Evolutionary conservation across 2,797 vertebrate genomes (phyloP), one percentile per base, ranked within the genome.

Genomic region (Pangasius djambal): DNA sequence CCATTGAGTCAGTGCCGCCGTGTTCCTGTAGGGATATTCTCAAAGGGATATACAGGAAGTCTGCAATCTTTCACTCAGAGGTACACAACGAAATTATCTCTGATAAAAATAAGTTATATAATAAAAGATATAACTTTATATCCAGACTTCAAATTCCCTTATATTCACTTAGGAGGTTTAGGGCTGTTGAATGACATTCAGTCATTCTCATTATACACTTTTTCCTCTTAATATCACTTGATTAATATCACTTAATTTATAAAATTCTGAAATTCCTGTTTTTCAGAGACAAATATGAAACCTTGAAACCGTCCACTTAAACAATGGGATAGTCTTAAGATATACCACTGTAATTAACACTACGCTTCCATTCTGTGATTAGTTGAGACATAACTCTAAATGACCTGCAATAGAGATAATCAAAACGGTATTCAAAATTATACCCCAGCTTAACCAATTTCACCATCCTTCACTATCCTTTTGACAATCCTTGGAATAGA

Each of bases 21-120:
- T 87, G 81, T 87, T 92, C 92, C 89, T 72, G 63, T 55, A 91
- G 86, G 75, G 72, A 89, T 83, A 65, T 59, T 79, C 92, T 90
- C 77, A 3, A 82, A 70, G 89, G 91, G 90, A 22, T 72, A 85
- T 87, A 69, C 89, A 89, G 89, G 89, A 92, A 87, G 88, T 50
- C 65, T 65, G 88, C 52, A 34, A 50, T 87, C 18, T 50, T 88
- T 90, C 86, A 87, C 25, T 88, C 78, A 40, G 65, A 28, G 82
- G 7, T 83, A 28, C 77, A 55, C n/a, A 55, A 78, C 67, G 65
- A 87, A n/a, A 72, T 72, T 57, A 48, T 65, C 18, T 59, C 34
- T 20, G 52, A 79, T 61, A 18, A 44, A 83, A 48, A 65, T 65
- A 82, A 2, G 10, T 44, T 44, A 44, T 44, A 44, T 44, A 44